phyloP scores from a whole-genome alignment of 1,140 invertebrate genomes.

The Lordiphosa stackelbergi region DNA sequence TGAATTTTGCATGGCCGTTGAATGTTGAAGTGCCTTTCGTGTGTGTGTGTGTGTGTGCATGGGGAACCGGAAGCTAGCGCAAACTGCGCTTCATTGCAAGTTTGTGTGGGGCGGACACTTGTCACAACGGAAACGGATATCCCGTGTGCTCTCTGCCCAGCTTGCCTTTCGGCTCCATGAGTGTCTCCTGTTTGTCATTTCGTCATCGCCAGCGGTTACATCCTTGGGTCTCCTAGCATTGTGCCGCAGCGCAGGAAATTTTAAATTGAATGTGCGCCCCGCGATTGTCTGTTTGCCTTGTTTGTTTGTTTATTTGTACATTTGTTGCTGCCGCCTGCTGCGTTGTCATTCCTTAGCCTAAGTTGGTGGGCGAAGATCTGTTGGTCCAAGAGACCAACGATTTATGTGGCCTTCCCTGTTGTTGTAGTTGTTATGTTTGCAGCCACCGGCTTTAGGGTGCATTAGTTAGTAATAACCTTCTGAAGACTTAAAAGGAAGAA shows the following conservation, averaged over 20 bases:
- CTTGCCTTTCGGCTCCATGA: constrained; percentile 22
- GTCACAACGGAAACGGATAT: constrained; percentile 67
- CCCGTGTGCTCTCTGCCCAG: constrained; percentile 65
- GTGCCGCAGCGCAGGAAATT: too few relatives aligned
- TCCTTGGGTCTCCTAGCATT: constrained; percentile 41
- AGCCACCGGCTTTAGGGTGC: constrained; percentile 9
- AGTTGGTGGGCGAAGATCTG: constrained; percentile 35
- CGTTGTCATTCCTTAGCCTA: constrained; percentile 17
- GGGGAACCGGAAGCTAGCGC: constrained; percentile 42
- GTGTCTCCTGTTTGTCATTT: constrained; percentile 62
- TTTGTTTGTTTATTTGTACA: constrained; percentile 32
- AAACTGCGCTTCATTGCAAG: constrained; percentile 71
- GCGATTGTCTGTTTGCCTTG: constrained; percentile 12
- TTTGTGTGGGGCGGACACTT: constrained; percentile 52
- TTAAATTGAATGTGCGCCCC: constrained; percentile 62
- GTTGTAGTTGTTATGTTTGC: constrained; percentile 3
- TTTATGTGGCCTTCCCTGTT: constrained; percentile 4
- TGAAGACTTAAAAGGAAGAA: not conserved
- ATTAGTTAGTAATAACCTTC: constrained; percentile 30
- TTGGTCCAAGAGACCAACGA: constrained; percentile 14
- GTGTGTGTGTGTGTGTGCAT: not conserved
- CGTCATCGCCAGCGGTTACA: constrained; percentile 6
- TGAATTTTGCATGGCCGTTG: constrained; percentile 57
- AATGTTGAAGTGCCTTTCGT: constrained; percentile 26
- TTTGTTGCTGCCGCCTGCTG: constrained; percentile 31